phyloP scores from a whole-genome alignment of 1,140 invertebrate genomes.

The Lordiphosa mommai region DNA sequence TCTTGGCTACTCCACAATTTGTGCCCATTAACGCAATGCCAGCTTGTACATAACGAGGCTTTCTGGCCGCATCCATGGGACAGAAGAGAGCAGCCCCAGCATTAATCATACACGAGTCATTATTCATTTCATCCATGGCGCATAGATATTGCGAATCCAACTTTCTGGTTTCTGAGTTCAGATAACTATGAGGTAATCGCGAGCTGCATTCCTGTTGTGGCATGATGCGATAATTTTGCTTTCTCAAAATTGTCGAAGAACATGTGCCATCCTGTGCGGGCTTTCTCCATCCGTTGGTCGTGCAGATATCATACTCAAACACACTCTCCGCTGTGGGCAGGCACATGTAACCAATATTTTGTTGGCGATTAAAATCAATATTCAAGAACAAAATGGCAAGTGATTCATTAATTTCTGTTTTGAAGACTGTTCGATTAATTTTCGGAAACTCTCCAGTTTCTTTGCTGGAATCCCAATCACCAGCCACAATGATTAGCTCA shows the following conservation, averaged over 20 bases:
- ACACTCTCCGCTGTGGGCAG: background rate
- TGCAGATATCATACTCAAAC: background rate
- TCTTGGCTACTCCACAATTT: background rate
- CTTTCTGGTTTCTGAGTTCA: background rate
- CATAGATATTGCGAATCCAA: background rate
- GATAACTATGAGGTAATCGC: background rate
- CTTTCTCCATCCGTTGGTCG: background rate
- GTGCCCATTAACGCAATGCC: background rate
- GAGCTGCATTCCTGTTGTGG: background rate
- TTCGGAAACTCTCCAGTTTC: background rate
- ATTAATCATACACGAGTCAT: background rate
- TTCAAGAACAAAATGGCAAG: background rate
- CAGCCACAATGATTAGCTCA: background rate
- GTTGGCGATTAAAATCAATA: background rate
- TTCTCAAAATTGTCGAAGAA: background rate
- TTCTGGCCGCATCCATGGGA: background rate
- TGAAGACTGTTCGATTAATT: background rate
- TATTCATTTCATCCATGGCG: background rate
- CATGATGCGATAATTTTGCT: background rate
- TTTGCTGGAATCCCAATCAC: background rate
- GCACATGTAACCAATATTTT: background rate
- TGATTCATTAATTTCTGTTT: background rate
- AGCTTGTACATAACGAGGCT: background rate
- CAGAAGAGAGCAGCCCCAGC: background rate
- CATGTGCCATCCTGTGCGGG: too few species aligned